Conservation (phyloP, 2,113 vertebrate genomes). For the Athene cunicularia region DNA sequence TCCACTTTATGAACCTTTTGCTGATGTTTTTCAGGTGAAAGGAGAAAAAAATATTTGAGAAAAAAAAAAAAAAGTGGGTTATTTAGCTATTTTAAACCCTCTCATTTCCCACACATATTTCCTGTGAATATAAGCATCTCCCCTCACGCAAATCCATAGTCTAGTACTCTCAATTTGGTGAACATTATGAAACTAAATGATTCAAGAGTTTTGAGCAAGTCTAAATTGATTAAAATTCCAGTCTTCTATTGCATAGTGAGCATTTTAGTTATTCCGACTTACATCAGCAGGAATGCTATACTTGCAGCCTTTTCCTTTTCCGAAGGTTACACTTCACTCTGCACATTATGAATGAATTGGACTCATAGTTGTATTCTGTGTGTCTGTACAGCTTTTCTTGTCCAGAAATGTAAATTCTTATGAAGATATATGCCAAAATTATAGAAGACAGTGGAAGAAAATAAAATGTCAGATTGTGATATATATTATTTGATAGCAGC, state of each 20-base stretch:
- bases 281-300: not conserved
- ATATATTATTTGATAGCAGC: not conserved
- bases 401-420: not conserved
- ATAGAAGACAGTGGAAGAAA: not conserved
- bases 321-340: not conserved
- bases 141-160: not conserved
- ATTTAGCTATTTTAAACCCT: not conserved
- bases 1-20: not conserved
- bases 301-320: not conserved
- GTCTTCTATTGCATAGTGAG: not conserved
- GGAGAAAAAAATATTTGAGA: not conserved
- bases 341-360: not conserved
- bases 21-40: not conserved
- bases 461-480: not conserved
- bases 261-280: not conserved
- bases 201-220: not conserved
- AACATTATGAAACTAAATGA: not conserved
- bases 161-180: not conserved
- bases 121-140: not conserved
- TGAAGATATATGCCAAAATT: not conserved
- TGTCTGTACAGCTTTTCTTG: not conserved
- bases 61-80: not conserved
- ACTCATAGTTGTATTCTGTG: not conserved
- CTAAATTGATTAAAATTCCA: not conserved
- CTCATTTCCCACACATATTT: not conserved